Base-by-base conservation (phyloP, 2,888 invertebrate genomes). In the Folsomia manolachei region DNA sequence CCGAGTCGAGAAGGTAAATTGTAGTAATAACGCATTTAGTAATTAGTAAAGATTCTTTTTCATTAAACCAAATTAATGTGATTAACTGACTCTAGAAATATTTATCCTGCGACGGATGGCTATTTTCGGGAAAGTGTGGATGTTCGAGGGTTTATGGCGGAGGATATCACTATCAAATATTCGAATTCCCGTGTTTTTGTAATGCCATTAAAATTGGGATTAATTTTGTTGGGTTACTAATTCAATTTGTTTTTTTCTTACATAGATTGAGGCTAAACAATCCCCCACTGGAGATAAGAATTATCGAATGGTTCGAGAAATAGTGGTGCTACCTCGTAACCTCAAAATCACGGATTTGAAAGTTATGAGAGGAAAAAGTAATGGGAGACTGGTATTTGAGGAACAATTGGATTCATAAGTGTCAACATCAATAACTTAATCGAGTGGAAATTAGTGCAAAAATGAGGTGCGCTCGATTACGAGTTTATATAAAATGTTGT, bases 231-330 rank as follows among this genome's bases (percentile, higher is more conserved):
- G 7, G 4, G 21, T 56, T 56, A 18, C 4, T 56, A 14, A 56
- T 7, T 14, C 19, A 56, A 56, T 56, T 14, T n/a, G n/a, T 19
- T 56, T 14, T 14, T 14, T 14, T 56, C 7, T 14, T 14, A 39
- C 14, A 39, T 19, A 56, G 56, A 56, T 56, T 56, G 56, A 56
- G n/a, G 56, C 11, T 4, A 56, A 56, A 56, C 56, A 56, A 18
- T 18, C 19, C 56, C 11, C 56, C 7, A 14, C 18, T 56, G 56
- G 19, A 19, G 56, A 56, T 56, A n/a, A n/a, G n/a, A 56, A 56
- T 56, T 56, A 56, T 52, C 51, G 65, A 2, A 27, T 27, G 52
- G 52, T 66, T 21, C 51, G 65, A 66, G 65, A 66, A 24, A 66
- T 66, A 27, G 52, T 66, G 14, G 52, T 24, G 4, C 23, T 66